A percentile compares a stretch with the other conserved stretches of the same genome.
Conservation (phyloP, 2,888 invertebrate genomes). For the Athalia rosae region DNA sequence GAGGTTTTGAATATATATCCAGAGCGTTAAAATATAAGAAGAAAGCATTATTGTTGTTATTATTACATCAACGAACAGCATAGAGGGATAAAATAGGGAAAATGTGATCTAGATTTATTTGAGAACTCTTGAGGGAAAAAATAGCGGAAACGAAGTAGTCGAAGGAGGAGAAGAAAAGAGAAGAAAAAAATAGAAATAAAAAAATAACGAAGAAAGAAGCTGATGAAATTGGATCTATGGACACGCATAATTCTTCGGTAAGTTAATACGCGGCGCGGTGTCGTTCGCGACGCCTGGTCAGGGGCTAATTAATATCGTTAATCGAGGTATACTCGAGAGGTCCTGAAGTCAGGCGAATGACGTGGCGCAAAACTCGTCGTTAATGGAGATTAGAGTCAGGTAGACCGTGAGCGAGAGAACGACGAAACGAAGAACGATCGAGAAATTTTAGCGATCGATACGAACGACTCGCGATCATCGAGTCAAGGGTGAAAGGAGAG, state of each 20-base stretch:
- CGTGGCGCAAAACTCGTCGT: conserved; percentile 40
- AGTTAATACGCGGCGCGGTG: neutral
- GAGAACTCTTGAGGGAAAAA: too few relatives aligned
- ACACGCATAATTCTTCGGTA: neutral
- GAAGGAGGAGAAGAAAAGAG: too few relatives aligned
- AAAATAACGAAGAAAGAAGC: too few relatives aligned
- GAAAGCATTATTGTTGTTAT: too few relatives aligned
- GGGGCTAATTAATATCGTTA: conserved; percentile 41
- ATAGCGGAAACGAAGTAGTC: too few relatives aligned
- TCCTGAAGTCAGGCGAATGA: conserved; percentile 16
- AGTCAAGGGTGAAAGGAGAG: neutral
- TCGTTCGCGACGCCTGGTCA: neutral
- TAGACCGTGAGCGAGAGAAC: conserved; percentile 34
- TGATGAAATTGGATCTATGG: neutral
- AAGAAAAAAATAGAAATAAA: neutral
- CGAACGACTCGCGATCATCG: neutral
- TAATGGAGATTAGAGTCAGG: conserved; percentile 43
- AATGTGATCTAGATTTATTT: too few relatives aligned
- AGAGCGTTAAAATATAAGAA: too few relatives aligned
- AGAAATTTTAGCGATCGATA: conserved; percentile 26
- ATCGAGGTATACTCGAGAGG: conserved; percentile 27
- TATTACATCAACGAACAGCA: too few relatives aligned
- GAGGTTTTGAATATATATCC: neutral
- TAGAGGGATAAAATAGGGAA: too few relatives aligned
- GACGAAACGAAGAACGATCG: neutral